These are phyloP conservation scores for Hippocampus guttulatus DNA, from an alignment of 2,113 vertebrate genomes.

Conservation along the genomic window DNA sequence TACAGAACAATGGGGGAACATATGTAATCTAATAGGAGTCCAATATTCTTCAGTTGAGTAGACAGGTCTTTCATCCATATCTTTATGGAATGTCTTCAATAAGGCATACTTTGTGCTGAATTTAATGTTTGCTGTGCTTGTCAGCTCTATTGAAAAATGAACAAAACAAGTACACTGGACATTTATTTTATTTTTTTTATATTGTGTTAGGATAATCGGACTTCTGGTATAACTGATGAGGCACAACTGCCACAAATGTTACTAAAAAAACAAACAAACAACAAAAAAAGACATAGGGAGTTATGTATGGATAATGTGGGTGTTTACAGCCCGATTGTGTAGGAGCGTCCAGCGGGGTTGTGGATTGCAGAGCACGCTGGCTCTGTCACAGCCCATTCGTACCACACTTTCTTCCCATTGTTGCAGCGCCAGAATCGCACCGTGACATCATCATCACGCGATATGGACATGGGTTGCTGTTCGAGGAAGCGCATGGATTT, in stretches of 20 bases:
- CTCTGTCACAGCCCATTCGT: conserved; percentile 90
- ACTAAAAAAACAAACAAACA: neutral
- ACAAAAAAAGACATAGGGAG: too few species aligned
- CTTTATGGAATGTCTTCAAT: conserved; percentile 51
- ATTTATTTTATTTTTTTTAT: neutral
- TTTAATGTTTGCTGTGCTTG: neutral
- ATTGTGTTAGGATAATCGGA: conserved; percentile 5
- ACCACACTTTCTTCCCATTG: conserved; percentile 92
- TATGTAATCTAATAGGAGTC: conserved; percentile 14
- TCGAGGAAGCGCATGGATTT: neutral
- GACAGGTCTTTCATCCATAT: conserved; percentile 7
- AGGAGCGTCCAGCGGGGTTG: conserved; percentile 89
- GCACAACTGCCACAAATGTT: neutral
- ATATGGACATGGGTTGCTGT: conserved; percentile 83
- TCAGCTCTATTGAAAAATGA: neutral
- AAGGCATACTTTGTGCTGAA: conserved; percentile 43
- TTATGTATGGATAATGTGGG: neutral
- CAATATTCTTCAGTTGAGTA: neutral
- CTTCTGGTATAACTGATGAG: neutral
- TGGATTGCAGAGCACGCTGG: conserved; percentile 87
- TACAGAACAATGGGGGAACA: conserved; percentile 26
- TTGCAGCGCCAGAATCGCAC: conserved; percentile 90
- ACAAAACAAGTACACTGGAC: conserved; percentile 10
- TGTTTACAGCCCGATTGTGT: conserved; percentile 86
- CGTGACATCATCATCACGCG: conserved; percentile 75